Percentiles rank a stretch among this genome's conserved stretches.
These are phyloP conservation scores for Crepidodera aurea DNA, from an alignment of 2,888 invertebrate genomes.

Conservation along the genomic window DNA sequence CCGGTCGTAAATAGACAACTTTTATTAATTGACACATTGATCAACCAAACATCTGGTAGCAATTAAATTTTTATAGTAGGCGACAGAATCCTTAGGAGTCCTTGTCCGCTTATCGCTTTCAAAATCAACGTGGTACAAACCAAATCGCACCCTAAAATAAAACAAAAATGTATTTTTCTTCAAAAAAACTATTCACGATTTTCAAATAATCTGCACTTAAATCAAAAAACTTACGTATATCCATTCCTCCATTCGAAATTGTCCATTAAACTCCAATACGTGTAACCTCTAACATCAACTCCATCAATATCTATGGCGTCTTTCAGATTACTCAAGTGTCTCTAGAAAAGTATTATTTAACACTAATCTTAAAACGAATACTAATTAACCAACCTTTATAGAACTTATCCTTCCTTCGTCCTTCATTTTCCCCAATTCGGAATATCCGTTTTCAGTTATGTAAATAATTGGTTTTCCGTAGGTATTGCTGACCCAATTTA, in stretches of 20 bases:
- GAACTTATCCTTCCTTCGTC: conserved; percentile 37
- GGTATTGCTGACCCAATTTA: conserved; percentile 57
- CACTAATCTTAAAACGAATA: neutral
- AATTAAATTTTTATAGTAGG: conserved; percentile 29
- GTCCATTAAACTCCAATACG: conserved; percentile 46
- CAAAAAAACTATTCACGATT: no score
- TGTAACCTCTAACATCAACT: conserved; percentile 43
- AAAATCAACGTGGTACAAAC: neutral
- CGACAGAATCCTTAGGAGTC: neutral
- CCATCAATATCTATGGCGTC: conserved; percentile 41
- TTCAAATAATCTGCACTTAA: no score
- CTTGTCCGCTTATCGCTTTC: neutral
- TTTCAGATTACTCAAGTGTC: neutral
- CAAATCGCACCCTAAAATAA: neutral
- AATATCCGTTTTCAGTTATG: conserved; percentile 67
- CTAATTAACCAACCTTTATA: conserved; percentile 25
- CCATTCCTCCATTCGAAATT: conserved; percentile 46
- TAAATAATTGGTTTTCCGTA: conserved; percentile 63
- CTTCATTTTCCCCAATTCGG: conserved; percentile 51
- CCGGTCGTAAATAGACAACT: no score
- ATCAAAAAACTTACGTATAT: conserved; percentile 30
- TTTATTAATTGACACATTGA: no score
- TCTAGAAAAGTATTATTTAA: neutral
- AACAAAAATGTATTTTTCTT: no score
- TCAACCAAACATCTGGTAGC: conserved; percentile 30